Conservation (phyloP, 2,888 invertebrate species). For the Hypomecis atomaria region DNA sequence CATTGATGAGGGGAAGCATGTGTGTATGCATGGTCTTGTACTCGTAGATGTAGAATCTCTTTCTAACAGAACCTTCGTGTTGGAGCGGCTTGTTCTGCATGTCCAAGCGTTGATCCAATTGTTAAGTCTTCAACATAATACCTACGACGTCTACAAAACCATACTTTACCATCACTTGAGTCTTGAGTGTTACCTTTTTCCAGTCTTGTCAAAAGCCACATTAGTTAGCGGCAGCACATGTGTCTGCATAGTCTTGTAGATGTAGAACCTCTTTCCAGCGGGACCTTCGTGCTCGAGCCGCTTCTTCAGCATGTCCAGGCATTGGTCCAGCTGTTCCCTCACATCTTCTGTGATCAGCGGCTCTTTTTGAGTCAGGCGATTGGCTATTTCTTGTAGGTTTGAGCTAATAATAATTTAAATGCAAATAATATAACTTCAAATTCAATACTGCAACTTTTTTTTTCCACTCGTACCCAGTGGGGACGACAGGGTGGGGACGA, state of each 20-base stretch:
- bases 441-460: conserved; percentile 12
- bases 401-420: conserved; percentile 70
- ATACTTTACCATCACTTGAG: too few relatives aligned
- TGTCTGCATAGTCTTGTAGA: conserved; percentile 86
- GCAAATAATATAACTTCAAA: too few relatives aligned
- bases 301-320: conserved; percentile 86
- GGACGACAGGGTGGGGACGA: too few relatives aligned
- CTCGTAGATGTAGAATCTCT: too few relatives aligned
- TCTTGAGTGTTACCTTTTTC: conserved; percentile 77
- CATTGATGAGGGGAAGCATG: too few relatives aligned
- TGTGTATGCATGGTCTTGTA: too few relatives aligned
- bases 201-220: conserved; percentile 88
- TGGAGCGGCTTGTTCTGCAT: too few relatives aligned
- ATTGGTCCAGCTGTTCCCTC: conserved; percentile 84
- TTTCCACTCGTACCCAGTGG: too few relatives aligned
- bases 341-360: conserved; percentile 84
- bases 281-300: conserved; percentile 86
- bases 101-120: not conserved
- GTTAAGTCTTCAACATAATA: not conserved
- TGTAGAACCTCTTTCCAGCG: conserved; percentile 86
- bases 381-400: conserved; percentile 81
- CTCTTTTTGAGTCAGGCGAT: conserved; percentile 79
- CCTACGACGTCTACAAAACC: not conserved
- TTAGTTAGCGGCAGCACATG: conserved; percentile 90
- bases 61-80: too few relatives aligned